phyloP scores from a whole-genome alignment of 2,797 vertebrate genomes.

The Phoebastria nigripes region DNA sequence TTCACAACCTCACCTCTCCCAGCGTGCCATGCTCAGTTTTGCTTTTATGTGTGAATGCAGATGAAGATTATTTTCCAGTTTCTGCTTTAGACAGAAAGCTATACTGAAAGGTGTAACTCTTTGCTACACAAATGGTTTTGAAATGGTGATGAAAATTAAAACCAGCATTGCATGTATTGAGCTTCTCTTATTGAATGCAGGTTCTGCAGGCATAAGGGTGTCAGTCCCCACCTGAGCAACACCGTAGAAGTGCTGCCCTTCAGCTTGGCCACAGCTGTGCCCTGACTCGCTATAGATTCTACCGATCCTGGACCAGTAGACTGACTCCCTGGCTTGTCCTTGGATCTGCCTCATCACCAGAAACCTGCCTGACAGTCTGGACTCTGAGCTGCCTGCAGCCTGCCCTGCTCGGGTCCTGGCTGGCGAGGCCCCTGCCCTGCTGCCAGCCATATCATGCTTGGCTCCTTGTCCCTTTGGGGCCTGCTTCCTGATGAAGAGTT shows the following conservation, averaged over 20 bases:
- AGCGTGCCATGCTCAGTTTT: neutral
- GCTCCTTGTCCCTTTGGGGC: neutral
- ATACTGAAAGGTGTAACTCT: neutral
- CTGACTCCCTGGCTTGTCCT: neutral
- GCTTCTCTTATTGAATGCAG: neutral
- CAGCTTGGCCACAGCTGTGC: neutral
- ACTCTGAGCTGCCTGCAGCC: neutral
- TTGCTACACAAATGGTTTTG: neutral
- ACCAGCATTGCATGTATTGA: neutral
- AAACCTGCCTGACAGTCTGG: neutral
- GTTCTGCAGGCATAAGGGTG: neutral
- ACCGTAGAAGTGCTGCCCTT: fast-evolving
- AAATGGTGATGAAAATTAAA: neutral
- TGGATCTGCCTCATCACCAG: neutral
- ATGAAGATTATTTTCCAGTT: neutral
- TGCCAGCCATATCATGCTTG: neutral
- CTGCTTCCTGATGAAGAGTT: neutral
- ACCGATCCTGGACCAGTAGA: neutral
- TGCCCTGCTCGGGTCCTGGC: fast-evolving
- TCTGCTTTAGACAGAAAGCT: neutral
- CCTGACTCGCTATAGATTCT: neutral
- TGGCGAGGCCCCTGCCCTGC: neutral
- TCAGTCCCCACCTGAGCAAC: neutral
- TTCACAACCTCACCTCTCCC: neutral
- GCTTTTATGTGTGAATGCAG: neutral